A percentile compares a stretch with the other conserved stretches of the same genome.
phyloP scores from a whole-genome alignment of 2,797 vertebrate genomes.

The Halcyon badia region DNA sequence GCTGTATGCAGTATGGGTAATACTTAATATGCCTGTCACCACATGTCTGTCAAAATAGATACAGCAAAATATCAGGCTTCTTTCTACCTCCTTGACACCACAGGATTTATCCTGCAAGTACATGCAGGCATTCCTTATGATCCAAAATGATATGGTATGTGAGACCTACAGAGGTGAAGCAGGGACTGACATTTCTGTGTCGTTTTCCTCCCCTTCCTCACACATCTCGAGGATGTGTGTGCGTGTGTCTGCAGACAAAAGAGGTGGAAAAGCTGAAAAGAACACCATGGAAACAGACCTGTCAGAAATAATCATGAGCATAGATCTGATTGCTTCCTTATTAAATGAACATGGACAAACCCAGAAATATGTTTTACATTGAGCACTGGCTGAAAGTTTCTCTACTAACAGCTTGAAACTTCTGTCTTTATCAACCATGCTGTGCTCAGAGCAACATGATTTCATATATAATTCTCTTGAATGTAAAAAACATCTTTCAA shows the following conservation, averaged over 20 bases:
- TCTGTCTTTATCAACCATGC: neutral
- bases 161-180: neutral
- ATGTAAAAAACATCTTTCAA: neutral
- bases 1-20: neutral
- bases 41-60: neutral
- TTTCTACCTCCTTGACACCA: neutral
- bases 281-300: neutral
- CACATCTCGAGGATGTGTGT: accelerated
- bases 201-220: neutral
- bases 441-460: neutral
- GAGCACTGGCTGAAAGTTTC: neutral
- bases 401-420: conserved; percentile 5
- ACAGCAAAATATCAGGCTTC: neutral
- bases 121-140: neutral
- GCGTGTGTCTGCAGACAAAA: neutral
- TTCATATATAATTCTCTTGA: neutral
- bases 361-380: neutral
- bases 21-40: neutral
- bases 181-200: neutral
- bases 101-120: neutral
- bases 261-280: neutral
- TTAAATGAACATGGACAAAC: neutral
- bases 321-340: neutral
- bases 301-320: neutral
- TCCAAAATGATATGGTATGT: neutral